Evolutionary conservation across 2,797 vertebrate genomes (phyloP).

Genomic region (Hipposideros larvatus): DNA sequence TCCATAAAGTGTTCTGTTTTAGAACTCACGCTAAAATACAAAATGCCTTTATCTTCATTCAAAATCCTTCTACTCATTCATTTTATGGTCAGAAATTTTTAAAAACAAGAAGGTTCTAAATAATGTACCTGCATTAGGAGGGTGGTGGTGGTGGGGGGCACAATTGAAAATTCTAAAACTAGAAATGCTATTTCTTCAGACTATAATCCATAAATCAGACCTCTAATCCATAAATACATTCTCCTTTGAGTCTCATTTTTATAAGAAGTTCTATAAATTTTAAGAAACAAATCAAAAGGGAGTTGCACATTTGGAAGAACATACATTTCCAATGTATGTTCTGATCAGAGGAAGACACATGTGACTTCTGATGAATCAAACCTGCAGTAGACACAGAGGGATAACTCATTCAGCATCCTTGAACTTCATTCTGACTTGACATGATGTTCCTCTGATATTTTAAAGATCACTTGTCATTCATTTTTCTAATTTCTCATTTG

Average conservation of each 20-base stretch:
- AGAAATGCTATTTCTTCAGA: not conserved
- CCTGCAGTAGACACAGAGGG: not conserved
- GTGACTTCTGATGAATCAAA: slow-evolving; percentile 57
- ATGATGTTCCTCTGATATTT: slow-evolving; percentile 57
- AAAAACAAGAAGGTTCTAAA: not conserved
- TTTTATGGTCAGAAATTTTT: not conserved
- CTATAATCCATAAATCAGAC: too few relatives aligned
- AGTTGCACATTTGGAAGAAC: slow-evolving; percentile 32
- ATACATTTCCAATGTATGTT: not conserved
- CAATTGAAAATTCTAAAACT: not conserved
- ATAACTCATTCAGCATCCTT: slow-evolving; percentile 56
- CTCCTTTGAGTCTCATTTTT: slow-evolving; percentile 25
- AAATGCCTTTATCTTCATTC: not conserved
- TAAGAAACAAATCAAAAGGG: slow-evolving; percentile 40
- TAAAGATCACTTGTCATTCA: slow-evolving; percentile 55
- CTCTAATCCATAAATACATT: not conserved
- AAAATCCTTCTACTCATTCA: not conserved
- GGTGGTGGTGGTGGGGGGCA: too few relatives aligned
- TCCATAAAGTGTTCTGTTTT: too few relatives aligned
- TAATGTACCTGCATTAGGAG: not conserved
- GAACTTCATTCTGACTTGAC: slow-evolving; percentile 55
- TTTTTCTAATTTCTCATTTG: slow-evolving; percentile 29
- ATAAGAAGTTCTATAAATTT: slow-evolving; percentile 53
- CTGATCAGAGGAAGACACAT: slow-evolving; percentile 18
- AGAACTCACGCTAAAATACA: not conserved